A percentile compares a stretch with the other conserved stretches of the same genome.
Conservation (phyloP, 2,113 vertebrate species). For the Boleophthalmus pectinirostris region DNA sequence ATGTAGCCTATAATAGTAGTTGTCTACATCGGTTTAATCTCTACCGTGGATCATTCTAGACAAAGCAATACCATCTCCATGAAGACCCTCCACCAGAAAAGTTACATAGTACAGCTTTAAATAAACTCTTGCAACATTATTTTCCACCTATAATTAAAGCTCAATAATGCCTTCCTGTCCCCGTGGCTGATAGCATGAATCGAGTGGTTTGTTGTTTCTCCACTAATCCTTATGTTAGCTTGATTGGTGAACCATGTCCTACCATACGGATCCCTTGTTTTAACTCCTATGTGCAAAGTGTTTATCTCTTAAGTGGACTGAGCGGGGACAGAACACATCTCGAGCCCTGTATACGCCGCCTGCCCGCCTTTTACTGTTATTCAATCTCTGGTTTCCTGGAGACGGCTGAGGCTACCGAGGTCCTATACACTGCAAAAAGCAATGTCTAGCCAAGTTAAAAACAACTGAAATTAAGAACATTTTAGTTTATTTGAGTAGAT, state of each 20-base stretch:
- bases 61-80: too few species aligned
- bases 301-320: conserved; percentile 64
- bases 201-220: conserved; percentile 24
- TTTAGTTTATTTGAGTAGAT: too few species aligned
- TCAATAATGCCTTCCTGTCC: conserved; percentile 11
- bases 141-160: background rate
- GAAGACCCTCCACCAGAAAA: too few species aligned
- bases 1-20: too few species aligned
- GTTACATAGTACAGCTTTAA: background rate
- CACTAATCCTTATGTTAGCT: conserved; percentile 39
- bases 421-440: background rate
- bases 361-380: conserved; percentile 50
- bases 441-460: too few species aligned
- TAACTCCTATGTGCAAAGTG: conserved; percentile 49
- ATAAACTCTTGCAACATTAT: background rate
- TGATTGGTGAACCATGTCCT: conserved; percentile 33
- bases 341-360: conserved; percentile 41
- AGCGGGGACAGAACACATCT: conserved; percentile 51
- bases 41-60: too few species aligned
- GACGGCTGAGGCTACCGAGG: conserved; percentile 48
- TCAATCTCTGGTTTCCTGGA: conserved; percentile 65
- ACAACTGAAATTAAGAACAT: too few species aligned
- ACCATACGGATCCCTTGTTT: conserved; percentile 26
- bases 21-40: too few species aligned
- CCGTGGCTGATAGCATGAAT: conserved; percentile 8